Percentiles rank a stretch among this genome's conserved stretches.
These are phyloP conservation scores for Chloroceryle inda DNA, from an alignment of 2,797 vertebrate species.

Conservation along the genomic window DNA sequence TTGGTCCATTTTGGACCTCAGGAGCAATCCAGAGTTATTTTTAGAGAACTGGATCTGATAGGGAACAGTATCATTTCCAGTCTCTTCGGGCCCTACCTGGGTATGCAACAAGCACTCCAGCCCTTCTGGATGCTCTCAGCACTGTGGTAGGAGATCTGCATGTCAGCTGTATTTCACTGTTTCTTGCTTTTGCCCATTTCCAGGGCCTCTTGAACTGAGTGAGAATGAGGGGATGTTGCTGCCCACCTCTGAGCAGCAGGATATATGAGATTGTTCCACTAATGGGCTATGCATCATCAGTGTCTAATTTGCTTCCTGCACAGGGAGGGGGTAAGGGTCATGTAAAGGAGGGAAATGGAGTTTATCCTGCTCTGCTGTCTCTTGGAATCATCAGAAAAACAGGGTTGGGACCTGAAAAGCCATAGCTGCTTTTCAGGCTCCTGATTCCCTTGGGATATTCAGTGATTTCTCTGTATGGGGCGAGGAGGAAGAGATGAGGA, in stretches of 20 bases:
- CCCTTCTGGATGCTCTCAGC: neutral
- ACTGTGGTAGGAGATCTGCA: neutral
- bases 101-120: neutral
- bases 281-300: constrained; percentile 48
- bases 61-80: neutral
- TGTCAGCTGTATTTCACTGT: neutral
- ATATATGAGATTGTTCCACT: constrained; percentile 64
- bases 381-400: constrained; percentile 38
- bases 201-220: neutral
- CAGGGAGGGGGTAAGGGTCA: neutral
- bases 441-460: neutral
- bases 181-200: constrained; percentile 64
- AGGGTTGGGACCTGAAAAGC: neutral
- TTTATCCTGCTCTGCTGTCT: constrained; percentile 40
- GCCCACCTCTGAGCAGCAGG: constrained; percentile 47
- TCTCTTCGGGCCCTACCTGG: neutral
- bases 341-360: constrained; percentile 37
- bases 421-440: constrained; percentile 17
- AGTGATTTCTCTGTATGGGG: neutral
- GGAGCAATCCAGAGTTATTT: neutral
- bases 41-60: constrained; percentile 6
- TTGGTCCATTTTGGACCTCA: neutral
- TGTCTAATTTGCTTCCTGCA: constrained; percentile 62
- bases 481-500: neutral
- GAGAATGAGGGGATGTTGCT: constrained; percentile 11